phyloP scores from a whole-genome alignment of 1,140 invertebrate genomes.

The Hypsibius dujardini region DNA sequence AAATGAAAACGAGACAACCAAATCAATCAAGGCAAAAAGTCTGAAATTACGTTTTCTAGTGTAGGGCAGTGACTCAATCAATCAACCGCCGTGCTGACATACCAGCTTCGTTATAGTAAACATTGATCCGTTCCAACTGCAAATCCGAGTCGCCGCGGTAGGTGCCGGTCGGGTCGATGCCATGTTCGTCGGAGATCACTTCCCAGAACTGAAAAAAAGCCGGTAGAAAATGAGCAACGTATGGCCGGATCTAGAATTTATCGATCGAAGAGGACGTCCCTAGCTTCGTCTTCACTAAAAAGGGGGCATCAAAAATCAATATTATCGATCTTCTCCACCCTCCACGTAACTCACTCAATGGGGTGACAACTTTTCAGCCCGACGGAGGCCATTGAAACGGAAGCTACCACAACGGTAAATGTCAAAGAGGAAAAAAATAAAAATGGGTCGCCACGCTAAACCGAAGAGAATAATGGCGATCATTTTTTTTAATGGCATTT shows the following conservation, averaged over 20 bases:
- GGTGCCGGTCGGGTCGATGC: slow-evolving; percentile 37
- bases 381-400: neutral
- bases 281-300: no score
- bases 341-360: slow-evolving; percentile 16
- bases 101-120: slow-evolving; percentile 37
- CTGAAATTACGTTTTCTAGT: no score
- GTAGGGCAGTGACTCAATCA: no score
- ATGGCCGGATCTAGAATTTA: no score
- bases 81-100: no score
- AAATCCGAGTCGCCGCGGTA: slow-evolving; percentile 38
- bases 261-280: no score
- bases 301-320: no score
- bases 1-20: neutral
- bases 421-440: no score
- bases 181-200: slow-evolving; percentile 39
- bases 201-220: slow-evolving; percentile 35
- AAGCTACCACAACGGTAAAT: neutral
- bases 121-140: slow-evolving; percentile 35
- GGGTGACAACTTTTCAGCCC: neutral
- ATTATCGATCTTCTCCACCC: no score
- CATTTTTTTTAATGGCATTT: slow-evolving; percentile 3
- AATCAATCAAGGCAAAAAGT: neutral
- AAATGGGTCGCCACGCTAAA: neutral
- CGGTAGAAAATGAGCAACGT: no score
- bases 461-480: neutral